These are phyloP conservation scores for Agrilus planipennis DNA, from an alignment of 1,140 invertebrate species.

Conservation along the genomic window DNA sequence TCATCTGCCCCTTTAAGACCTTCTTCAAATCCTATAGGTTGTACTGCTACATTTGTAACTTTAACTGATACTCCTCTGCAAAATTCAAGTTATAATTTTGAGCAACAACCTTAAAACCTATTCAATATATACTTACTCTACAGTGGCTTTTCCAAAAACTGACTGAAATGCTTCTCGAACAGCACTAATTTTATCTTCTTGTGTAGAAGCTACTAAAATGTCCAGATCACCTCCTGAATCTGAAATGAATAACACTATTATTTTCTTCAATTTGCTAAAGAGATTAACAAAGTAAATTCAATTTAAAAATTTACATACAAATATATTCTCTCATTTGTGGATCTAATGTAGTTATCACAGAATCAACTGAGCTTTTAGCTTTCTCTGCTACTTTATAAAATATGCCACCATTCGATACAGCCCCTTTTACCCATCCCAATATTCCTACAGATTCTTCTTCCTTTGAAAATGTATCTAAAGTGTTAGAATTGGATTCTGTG, in stretches of 20 bases:
- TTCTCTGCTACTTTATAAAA: conserved; percentile 57
- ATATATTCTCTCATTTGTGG: conserved; percentile 84
- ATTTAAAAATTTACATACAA: conserved; percentile 40
- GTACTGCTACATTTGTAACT: conserved; percentile 44
- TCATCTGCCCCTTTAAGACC: conserved; percentile 59
- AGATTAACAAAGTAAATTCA: background rate
- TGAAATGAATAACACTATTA: conserved; percentile 35
- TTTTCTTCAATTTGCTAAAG: background rate
- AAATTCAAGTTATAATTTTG: conserved; percentile 1
- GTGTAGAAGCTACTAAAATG: conserved; percentile 63
- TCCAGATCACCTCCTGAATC: conserved; percentile 68
- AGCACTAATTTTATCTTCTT: conserved; percentile 63
- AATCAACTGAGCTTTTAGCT: conserved; percentile 72
- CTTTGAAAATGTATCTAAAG: conserved; percentile 25
- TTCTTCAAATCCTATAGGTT: conserved; percentile 67
- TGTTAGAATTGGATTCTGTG: too few relatives aligned
- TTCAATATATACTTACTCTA: conserved; percentile 46
- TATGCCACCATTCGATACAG: conserved; percentile 37
- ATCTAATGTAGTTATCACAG: conserved; percentile 79
- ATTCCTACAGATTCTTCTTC: conserved; percentile 37
- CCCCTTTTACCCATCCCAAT: conserved; percentile 46
- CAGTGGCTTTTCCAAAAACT: conserved; percentile 69
- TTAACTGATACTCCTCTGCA: conserved; percentile 46
- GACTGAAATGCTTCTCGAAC: conserved; percentile 73
- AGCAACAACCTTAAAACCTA: background rate